Conservation (phyloP, 2,113 vertebrate species). For the Atractosteus spatula region DNA sequence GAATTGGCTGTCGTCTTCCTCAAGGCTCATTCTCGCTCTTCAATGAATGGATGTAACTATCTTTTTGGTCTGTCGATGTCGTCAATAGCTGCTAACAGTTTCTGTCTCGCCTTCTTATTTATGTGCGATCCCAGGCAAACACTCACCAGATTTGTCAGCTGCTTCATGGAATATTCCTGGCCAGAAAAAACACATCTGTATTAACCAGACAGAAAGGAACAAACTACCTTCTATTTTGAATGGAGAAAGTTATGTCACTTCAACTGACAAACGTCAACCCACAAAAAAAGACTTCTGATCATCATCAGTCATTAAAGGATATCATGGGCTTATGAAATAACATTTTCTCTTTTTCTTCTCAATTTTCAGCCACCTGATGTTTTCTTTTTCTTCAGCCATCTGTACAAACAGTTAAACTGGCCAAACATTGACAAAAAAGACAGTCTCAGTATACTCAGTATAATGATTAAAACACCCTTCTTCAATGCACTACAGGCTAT, state of each 20-base stretch:
- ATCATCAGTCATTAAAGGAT: not conserved
- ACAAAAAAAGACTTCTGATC: not conserved
- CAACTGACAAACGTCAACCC: not conserved
- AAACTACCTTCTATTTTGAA: not conserved
- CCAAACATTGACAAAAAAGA: not conserved
- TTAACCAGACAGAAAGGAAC: slow-evolving; percentile 1
- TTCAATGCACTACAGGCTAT: no score
- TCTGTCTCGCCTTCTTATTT: slow-evolving; percentile 97
- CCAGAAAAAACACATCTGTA: slow-evolving; percentile 45
- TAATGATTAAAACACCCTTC: no score
- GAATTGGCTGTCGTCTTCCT: slow-evolving; percentile 2
- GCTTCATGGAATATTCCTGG: slow-evolving; percentile 97
- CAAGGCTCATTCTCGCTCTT: slow-evolving; percentile 22
- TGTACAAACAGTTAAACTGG: not conserved
- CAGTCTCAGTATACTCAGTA: not conserved
- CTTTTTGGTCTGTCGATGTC: slow-evolving; percentile 94
- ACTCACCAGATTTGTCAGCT: slow-evolving; percentile 93
- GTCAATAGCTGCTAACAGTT: slow-evolving; percentile 90
- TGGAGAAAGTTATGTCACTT: not conserved
- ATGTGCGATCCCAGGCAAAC: slow-evolving; percentile 96
- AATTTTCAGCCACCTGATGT: not conserved
- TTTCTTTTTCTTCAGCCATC: not conserved
- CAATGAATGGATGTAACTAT: slow-evolving; percentile 62
- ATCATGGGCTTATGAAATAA: not conserved
- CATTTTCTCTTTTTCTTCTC: not conserved